Evolutionary conservation across 2,888 invertebrate genomes (phyloP), one percentile per base, ranked within the genome.

Genomic region (Perizoma affinitatum): DNA sequence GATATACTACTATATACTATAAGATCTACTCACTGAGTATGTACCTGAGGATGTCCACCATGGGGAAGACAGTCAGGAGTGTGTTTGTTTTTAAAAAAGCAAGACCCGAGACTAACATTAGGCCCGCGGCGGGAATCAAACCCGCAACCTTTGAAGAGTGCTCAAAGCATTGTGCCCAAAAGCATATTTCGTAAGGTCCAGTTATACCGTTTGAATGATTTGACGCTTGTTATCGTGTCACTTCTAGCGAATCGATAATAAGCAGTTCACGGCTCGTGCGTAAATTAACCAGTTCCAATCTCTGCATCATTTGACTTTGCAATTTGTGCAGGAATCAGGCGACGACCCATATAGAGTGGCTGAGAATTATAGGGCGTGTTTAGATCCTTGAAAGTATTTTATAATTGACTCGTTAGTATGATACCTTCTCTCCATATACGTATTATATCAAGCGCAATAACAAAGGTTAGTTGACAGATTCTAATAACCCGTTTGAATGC

Each of bases 301-400:
- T 75, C 71, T 34, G 73, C 75, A 71, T 78, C 78, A 76, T 80
- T 83, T 75, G 71, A 65, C 68, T 63, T 58, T 60, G 57, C 62
- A 58, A 56, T 65, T 63, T 58, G 50, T 69, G 72, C 72, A 67
- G 70, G 61, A 69, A 68, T 67, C 63, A 66, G 65, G 66, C 56
- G 67, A 64, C 62, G 42, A 43, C 71, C 75, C 61, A 69, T 71
- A 71, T 66, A 60, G 40, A 62, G 57, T 35, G 47, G n/a, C 49
- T 42, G 52, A 35, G 9, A 49, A 44, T 50, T 38, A 42, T 42
- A 48, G 22, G 53, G 49, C 42, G 54, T 41, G 45, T 55, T 49
- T 64, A 63, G 46, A 64, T 62, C 22, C 22, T 22, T 69, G 71
- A 68, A 63, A 63, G 65, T 68, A 68, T 67, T 68, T 65, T 66